Evolutionary conservation across 2,888 invertebrate species (phyloP).

Genomic region (Cryptophagus acutangulus): DNA sequence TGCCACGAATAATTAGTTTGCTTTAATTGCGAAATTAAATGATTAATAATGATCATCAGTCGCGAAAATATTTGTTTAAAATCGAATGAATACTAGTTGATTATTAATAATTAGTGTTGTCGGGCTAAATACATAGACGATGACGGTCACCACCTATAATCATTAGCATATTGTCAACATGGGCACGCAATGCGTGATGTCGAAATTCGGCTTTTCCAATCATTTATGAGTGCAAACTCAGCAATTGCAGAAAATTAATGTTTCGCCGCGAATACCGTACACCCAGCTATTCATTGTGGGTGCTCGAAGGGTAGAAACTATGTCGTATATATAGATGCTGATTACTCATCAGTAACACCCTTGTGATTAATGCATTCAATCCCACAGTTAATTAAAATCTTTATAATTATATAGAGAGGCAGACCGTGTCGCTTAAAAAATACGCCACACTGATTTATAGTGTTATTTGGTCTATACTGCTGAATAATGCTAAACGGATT

Average conservation of each 20-base stretch:
- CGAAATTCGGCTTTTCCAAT: constrained; percentile 24
- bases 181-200: constrained; percentile 32
- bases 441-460: constrained; percentile 32
- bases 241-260: constrained; percentile 42
- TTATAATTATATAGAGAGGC: constrained; percentile 42
- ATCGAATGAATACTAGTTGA: too few relatives aligned
- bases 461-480: constrained; percentile 15
- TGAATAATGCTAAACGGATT: too few relatives aligned
- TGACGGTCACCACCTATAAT: too few relatives aligned
- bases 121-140: too few relatives aligned
- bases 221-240: constrained; percentile 37
- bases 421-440: constrained; percentile 28
- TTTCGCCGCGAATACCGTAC: constrained; percentile 30
- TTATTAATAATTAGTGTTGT: too few relatives aligned
- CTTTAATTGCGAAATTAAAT: too few relatives aligned
- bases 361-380: constrained; percentile 43
- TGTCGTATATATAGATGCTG: constrained; percentile 37
- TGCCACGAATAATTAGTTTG: too few relatives aligned
- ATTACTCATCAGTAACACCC: constrained; percentile 46
- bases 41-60: too few relatives aligned
- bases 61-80: too few relatives aligned
- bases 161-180: constrained; percentile 38
- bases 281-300: constrained; percentile 34
- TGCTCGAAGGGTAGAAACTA: constrained; percentile 28
- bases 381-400: constrained; percentile 45